These are phyloP conservation scores for Calonectris borealis DNA, from an alignment of 2,113 vertebrate species.

Conservation along the genomic window DNA sequence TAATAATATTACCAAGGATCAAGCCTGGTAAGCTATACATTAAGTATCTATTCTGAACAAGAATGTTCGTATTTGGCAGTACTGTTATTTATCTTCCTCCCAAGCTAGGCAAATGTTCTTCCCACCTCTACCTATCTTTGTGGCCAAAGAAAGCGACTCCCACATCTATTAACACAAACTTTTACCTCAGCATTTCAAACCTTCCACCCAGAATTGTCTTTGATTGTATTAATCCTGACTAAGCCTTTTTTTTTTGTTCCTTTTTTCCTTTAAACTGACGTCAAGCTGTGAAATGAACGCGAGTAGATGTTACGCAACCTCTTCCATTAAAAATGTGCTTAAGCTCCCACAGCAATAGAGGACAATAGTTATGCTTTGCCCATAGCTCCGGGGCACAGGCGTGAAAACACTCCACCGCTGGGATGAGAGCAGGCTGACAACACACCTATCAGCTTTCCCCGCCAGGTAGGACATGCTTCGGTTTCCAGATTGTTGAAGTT, in stretches of 20 bases:
- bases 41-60: not conserved
- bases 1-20: not conserved
- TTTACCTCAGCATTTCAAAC: not conserved
- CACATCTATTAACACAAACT: not conserved
- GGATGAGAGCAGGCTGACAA: not conserved
- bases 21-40: not conserved
- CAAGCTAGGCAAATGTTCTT: not conserved
- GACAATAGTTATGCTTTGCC: not conserved
- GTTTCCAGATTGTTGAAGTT: conserved; percentile 76
- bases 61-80: not conserved
- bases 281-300: not conserved
- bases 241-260: not conserved
- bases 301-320: not conserved
- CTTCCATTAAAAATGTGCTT: not conserved
- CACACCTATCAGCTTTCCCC: conserved; percentile 86
- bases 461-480: conserved; percentile 88
- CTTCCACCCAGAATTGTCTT: not conserved
- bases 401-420: not conserved
- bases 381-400: not conserved
- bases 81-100: not conserved
- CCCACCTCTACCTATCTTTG: not conserved
- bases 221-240: conserved; percentile 8
- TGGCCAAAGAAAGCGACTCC: not conserved
- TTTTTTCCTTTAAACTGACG: not conserved
- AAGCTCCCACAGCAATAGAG: not conserved